These are phyloP conservation scores for Tachystola acroxantha DNA, from an alignment of 2,888 invertebrate species.

Conservation along the genomic window DNA sequence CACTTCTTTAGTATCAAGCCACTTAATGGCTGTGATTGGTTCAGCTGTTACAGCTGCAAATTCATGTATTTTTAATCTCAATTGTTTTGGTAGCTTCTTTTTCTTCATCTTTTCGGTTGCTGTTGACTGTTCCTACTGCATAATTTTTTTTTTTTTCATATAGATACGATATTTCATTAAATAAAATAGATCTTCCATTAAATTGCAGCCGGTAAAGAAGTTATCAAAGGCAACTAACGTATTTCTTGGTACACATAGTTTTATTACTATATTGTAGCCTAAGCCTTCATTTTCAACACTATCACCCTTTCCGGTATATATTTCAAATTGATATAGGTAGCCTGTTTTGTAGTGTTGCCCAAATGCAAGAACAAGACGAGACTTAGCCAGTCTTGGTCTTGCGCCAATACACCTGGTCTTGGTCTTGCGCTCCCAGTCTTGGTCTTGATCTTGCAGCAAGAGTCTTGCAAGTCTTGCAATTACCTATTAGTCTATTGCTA, in stretches of 20 bases:
- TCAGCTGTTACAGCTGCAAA: slow-evolving; percentile 21
- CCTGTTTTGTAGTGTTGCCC: no score
- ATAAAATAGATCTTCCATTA: slow-evolving; percentile 17
- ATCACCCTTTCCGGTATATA: slow-evolving; percentile 16
- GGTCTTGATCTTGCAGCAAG: no score
- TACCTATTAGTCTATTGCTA: no score
- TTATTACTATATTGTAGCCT: slow-evolving; percentile 9
- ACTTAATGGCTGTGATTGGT: slow-evolving; percentile 18
- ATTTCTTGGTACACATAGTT: slow-evolving; percentile 15
- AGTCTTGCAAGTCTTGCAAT: no score
- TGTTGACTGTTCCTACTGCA: slow-evolving; percentile 23
- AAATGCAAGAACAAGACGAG: no score
- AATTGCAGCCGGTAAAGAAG: slow-evolving; percentile 19
- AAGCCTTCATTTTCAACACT: slow-evolving; percentile 1
- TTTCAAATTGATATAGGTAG: slow-evolving; percentile 21
- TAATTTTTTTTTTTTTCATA: slow-evolving; percentile 15
- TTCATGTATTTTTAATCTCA: slow-evolving; percentile 20
- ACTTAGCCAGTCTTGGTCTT: no score
- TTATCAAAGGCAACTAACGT: slow-evolving; percentile 21
- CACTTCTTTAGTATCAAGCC: slow-evolving; percentile 20
- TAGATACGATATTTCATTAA: not conserved
- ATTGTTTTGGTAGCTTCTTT: slow-evolving; percentile 16
- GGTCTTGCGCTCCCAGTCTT: no score
- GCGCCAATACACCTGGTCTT: no score
- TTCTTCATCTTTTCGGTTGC: slow-evolving; percentile 19